Evolutionary conservation across 1,140 invertebrate genomes (phyloP), one percentile per base, ranked within the genome.

Genomic region (Lamellibrachia luymesi): DNA sequence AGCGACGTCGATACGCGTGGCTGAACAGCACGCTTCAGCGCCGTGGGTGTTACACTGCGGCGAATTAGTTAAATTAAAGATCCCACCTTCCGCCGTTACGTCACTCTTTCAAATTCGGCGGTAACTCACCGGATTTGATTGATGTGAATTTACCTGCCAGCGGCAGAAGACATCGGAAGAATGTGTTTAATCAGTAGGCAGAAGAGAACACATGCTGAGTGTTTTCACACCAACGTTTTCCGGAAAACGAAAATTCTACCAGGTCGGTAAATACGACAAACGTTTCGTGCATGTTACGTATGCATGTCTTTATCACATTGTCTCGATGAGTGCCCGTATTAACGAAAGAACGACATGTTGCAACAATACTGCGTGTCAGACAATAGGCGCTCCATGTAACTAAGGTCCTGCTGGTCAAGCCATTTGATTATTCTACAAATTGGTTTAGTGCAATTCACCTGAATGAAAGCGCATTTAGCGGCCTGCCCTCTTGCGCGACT

Each of bases 51-150:
- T 4, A 80, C 64, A 22, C 13, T 80, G 64, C 25, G 64, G 25
- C 64, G 64, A 80, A 80, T 80, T 80, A 80, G 64, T 80, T 10
- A 80, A 80, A 80, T 80, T 80, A 80, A 80, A 80, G 64, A 80
- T 22, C 64, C 64, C 64, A 80, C 64, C 64, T 80, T 80, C 64
- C 17, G 64, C 17, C 2, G 64, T 80, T 80, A 80, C 64, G 17
- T 80, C 64, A 80, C 64, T 22, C 64, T 80, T 80, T 80, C 13
- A 17, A 80, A 80, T 80, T 10, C 64, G 5, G 13, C 64, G 64
- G 64, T 80, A 80, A 80, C 64, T 80, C 64, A 80, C 64, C 64
- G 64, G 1, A 80, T 80, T 80, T 80, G 64, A 80, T 80, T 80
- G 64, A 80, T 10, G 64, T 80, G 64, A 80, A 80, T 80, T 80